Percentiles rank a stretch among this genome's conserved stretches.
Conservation (phyloP, 2,797 vertebrate species). For the Epinephelus awoara region DNA sequence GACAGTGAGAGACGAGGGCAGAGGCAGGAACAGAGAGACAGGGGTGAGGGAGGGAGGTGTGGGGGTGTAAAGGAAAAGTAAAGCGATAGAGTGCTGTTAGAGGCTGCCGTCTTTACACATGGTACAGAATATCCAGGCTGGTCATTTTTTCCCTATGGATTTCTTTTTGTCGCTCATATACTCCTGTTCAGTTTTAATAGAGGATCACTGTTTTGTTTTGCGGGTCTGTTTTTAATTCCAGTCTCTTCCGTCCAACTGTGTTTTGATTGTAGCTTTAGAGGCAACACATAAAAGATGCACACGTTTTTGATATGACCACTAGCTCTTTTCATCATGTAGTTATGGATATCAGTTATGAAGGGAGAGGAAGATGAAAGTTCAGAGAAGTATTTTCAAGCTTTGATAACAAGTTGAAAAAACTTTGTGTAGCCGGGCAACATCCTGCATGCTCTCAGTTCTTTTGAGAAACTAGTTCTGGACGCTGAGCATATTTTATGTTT, state of each 20-base stretch:
- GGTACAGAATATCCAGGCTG: constrained; percentile 4
- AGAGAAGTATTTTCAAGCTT: constrained; percentile 15
- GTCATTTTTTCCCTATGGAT: constrained; percentile 2
- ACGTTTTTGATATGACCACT: neutral
- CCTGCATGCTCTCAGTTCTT: neutral
- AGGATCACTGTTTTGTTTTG: neutral
- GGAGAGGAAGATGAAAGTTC: constrained; percentile 28
- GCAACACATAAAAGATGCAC: neutral
- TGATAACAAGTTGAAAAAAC: constrained; percentile 7
- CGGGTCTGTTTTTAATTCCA: neutral
- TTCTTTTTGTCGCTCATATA: neutral
- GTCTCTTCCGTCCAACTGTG: neutral
- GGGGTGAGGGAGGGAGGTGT: constrained; percentile 2
- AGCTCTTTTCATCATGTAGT: constrained; percentile 1
- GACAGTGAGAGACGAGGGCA: constrained; percentile 44
- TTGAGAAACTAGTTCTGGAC: neutral
- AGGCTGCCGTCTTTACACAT: constrained; percentile 27
- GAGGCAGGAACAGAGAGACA: constrained; percentile 41
- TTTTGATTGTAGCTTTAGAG: neutral
- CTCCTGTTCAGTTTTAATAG: neutral
- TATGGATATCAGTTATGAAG: constrained; percentile 28
- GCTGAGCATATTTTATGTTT: neutral
- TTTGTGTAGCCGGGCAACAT: neutral
- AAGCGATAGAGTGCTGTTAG: constrained; percentile 25
- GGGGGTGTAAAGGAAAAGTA: constrained; percentile 14